Conservation (phyloP, 2,113 vertebrate species). For the Osmerus eperlanus region DNA sequence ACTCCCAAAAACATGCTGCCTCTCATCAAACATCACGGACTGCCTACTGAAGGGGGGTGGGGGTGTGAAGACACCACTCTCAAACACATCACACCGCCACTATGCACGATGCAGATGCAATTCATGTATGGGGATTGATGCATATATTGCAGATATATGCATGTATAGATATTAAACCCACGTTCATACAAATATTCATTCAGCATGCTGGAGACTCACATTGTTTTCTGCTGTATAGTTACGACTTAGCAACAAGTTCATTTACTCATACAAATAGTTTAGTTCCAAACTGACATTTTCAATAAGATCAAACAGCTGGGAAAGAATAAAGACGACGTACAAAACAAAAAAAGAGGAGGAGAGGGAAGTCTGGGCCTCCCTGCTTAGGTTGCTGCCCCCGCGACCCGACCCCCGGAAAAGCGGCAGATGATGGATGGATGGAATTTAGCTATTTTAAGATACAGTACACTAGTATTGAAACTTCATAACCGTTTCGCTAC, state of each 20-base stretch:
- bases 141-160: constrained; percentile 11
- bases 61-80: constrained; percentile 65
- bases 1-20: constrained; percentile 68
- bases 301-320: constrained; percentile 55
- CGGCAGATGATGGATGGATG: too few species aligned
- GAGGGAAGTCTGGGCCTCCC: too few species aligned
- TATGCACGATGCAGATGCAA: constrained; percentile 70
- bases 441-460: too few species aligned
- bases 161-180: constrained; percentile 57
- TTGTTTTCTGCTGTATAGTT: constrained; percentile 59
- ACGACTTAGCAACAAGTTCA: constrained; percentile 69
- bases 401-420: too few species aligned
- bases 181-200: constrained; percentile 71
- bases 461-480: too few species aligned
- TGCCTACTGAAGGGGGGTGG: constrained; percentile 70
- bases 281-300: constrained; percentile 67
- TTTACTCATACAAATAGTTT: constrained; percentile 70
- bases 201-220: constrained; percentile 74
- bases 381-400: too few species aligned
- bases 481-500: too few species aligned
- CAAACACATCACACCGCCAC: constrained; percentile 68
- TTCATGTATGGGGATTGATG: constrained; percentile 64
- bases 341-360: constrained; percentile 57
- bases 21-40: constrained; percentile 72
- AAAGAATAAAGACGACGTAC: constrained; percentile 56